Percentiles rank a stretch among this genome's conserved stretches.
These are phyloP conservation scores for Diploscapter pachys DNA, from an alignment of 1,140 invertebrate species.

Conservation along the genomic window DNA sequence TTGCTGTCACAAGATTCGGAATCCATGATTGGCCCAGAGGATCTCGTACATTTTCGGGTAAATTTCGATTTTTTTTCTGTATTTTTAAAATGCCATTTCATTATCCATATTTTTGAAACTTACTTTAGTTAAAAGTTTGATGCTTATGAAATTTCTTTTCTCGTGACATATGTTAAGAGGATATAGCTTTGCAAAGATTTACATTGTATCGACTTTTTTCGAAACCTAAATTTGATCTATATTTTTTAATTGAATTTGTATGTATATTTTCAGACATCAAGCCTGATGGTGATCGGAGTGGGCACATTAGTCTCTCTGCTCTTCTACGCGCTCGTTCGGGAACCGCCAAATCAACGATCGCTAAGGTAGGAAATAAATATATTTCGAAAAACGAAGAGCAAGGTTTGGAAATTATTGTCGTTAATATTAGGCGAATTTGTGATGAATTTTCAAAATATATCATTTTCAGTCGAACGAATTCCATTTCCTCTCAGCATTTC, in stretches of 20 bases:
- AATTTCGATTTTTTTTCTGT: background rate
- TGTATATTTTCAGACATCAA: constrained; percentile 33
- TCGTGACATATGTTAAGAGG: too few relatives aligned
- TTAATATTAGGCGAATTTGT: too few relatives aligned
- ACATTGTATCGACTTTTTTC: too few relatives aligned
- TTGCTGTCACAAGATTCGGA: constrained; percentile 35
- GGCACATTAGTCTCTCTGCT: constrained; percentile 40
- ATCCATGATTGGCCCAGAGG: constrained; percentile 42
- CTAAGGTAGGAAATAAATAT: constrained; percentile 5
- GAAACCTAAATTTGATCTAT: too few relatives aligned
- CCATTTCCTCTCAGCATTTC: constrained; percentile 29
- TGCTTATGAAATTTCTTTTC: too few relatives aligned
- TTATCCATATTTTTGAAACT: too few relatives aligned
- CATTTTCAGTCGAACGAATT: constrained; percentile 20
- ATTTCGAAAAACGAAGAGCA: too few relatives aligned
- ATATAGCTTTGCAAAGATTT: too few relatives aligned
- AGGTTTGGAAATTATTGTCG: too few relatives aligned
- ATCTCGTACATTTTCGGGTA: constrained; percentile 46
- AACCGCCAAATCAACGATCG: constrained; percentile 29
- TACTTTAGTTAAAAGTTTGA: too few relatives aligned
- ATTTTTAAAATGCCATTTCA: constrained; percentile 11
- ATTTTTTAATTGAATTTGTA: background rate
- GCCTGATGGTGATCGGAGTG: constrained; percentile 43
- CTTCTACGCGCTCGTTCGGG: constrained; percentile 45
- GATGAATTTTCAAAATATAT: background rate